phyloP scores from a whole-genome alignment of 2,797 vertebrate genomes.

The Rhabdomys pumilio region DNA sequence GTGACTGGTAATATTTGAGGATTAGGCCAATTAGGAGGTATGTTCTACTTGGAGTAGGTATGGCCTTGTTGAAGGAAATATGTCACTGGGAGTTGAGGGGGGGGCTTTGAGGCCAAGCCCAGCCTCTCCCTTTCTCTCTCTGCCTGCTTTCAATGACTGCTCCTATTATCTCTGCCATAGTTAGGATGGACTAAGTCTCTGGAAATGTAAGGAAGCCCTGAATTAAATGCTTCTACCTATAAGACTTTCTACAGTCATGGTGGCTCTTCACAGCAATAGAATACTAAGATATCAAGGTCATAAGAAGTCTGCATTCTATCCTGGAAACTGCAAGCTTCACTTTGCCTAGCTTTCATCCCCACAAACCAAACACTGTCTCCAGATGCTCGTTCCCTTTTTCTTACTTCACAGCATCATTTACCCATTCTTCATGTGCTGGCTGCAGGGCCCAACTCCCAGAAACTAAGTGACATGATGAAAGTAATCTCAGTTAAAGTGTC shows the following conservation, averaged over 20 bases:
- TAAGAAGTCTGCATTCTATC: neutral
- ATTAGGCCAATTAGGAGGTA: neutral
- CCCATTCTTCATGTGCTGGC: conserved; percentile 21
- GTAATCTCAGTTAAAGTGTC: conserved; percentile 69
- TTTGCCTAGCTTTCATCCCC: neutral
- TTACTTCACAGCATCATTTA: conserved; percentile 17
- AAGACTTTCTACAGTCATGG: neutral
- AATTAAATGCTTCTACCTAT: neutral
- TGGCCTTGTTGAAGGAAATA: neutral
- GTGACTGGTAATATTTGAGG: neutral
- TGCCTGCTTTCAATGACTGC: neutral
- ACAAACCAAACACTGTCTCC: neutral
- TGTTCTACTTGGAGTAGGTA: neutral
- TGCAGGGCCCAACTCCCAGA: conserved; percentile 33
- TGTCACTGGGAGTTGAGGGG: neutral
- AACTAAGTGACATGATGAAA: conserved; percentile 77
- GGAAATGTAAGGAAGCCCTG: neutral
- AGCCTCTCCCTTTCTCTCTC: neutral
- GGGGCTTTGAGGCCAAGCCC: too few species aligned
- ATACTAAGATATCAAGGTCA: neutral
- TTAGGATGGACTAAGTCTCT: neutral
- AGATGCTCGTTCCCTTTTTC: conserved; percentile 4
- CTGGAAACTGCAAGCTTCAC: neutral
- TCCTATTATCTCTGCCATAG: too few species aligned
- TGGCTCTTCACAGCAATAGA: neutral